Evolutionary conservation across 2,888 invertebrate species (phyloP), one percentile per base, ranked within the genome.

Genomic region (Scotopteryx bipunctaria): DNA sequence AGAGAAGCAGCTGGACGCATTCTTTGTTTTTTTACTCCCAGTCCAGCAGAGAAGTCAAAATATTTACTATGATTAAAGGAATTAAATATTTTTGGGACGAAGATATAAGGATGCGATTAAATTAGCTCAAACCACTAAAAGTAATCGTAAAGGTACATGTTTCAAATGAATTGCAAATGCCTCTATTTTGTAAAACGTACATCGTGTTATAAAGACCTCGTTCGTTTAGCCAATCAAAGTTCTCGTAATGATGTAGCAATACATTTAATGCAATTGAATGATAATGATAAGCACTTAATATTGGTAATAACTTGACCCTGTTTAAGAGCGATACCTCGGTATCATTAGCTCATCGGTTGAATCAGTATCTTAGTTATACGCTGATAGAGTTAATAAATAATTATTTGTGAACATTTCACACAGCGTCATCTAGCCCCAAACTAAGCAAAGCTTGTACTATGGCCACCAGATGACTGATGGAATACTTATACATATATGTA

Each of bases 221-320:
- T 29, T 9, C 3, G 11, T 14, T 46, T 37, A 11, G 11, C 14
- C 45, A 29, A 46, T 27, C 27, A 27, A 36, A 27, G 36, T 19
- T 36, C 27, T 21, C 3, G 25, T 14, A 43, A 43, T 5, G 19
- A 19, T 41, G 40, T 41, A 41, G 40, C 40, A 41, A 40, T 35
- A 25, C 17, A n/a, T n/a, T n/a, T n/a, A n/a, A n/a, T n/a, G n/a
- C n/a, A n/a, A 45, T 33, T 15, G 19, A 38, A 27, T 40, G 21
- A 40, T 44, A 43, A 40, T 41, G 21, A 33, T 19, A 31, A 13
- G 19, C 32, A n/a, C 13, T 41, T 27, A 19, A 23, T 40, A 46
- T 46, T 46, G 32, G 32, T 36, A 46, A 52, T 52, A 45, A 46
- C 46, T 52, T 52, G 51, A 45, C 45, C 51, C 45, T 46, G n/a